These are phyloP conservation scores for Entosphenus tridentatus DNA, from an alignment of 2,113 vertebrate species.

Conservation along the genomic window DNA sequence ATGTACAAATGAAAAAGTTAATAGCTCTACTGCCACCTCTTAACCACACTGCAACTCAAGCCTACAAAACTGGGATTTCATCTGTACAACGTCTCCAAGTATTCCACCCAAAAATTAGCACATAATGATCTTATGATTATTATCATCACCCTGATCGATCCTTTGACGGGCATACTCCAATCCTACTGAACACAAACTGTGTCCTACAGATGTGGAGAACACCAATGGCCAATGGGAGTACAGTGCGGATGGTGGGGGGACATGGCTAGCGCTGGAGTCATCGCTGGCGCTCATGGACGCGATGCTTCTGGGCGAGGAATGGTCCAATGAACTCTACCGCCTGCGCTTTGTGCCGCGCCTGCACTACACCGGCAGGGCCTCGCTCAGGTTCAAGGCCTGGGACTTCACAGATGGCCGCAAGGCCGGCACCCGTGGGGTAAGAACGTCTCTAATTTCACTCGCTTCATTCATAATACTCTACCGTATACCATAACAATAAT, in stretches of 20 bases:
- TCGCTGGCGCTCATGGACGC: slow-evolving; percentile 3
- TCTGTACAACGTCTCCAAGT: too few relatives aligned
- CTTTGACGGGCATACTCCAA: too few relatives aligned
- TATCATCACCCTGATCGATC: too few relatives aligned
- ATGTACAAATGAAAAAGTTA: too few relatives aligned
- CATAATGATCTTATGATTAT: too few relatives aligned
- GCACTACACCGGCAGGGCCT: not conserved
- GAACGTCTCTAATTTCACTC: not conserved
- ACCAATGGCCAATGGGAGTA: not conserved
- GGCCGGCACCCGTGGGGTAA: not conserved
- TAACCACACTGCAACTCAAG: too few relatives aligned
- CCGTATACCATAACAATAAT: too few relatives aligned
- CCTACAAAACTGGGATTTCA: too few relatives aligned
- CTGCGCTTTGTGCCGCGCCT: not conserved
- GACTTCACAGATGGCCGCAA: slow-evolving; percentile 4
- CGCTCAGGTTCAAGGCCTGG: slow-evolving; percentile 5
- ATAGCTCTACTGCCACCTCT: too few relatives aligned
- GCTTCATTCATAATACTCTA: too few relatives aligned
- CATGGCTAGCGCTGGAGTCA: not conserved
- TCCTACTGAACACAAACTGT: not conserved
- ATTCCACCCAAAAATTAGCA: too few relatives aligned
- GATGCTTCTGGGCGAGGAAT: slow-evolving; percentile 2
- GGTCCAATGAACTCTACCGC: not conserved
- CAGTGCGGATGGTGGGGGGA: not conserved
- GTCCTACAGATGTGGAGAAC: not conserved